Percentiles rank a stretch among this genome's conserved stretches.
Evolutionary conservation across 2,797 vertebrate genomes (phyloP).

Genomic region (Allenopithecus nigroviridis): DNA sequence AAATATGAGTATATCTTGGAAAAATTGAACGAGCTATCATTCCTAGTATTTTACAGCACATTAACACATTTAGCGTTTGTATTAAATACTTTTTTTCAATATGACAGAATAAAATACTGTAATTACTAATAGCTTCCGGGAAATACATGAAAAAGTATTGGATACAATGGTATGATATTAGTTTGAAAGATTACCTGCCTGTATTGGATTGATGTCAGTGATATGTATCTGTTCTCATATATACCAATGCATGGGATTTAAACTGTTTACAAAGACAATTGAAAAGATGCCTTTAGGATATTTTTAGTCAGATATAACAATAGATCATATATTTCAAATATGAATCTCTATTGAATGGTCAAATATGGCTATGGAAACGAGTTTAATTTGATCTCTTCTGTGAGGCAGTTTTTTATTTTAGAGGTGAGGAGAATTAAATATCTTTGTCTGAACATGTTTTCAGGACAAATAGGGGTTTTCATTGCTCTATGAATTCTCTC

Average conservation of each 20-base stretch:
- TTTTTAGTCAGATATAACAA: not conserved
- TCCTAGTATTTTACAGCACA: conserved; percentile 54
- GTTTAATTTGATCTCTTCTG: not conserved
- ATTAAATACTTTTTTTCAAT: conserved; percentile 64
- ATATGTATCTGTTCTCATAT: not conserved
- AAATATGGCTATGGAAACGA: not conserved
- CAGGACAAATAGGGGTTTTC: not conserved
- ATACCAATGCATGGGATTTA: not conserved
- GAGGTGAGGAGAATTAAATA: not conserved
- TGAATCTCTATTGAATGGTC: not conserved
- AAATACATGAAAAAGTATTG: not conserved
- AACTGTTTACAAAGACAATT: not conserved
- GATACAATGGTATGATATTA: not conserved
- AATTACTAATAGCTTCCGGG: conserved; percentile 31
- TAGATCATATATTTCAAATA: not conserved
- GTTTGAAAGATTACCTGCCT: conserved; percentile 32
- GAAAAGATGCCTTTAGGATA: not conserved
- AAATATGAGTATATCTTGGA: conserved; percentile 55
- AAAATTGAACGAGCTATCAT: conserved; percentile 67
- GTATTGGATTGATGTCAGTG: not conserved
- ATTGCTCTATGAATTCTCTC: not conserved
- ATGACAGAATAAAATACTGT: conserved; percentile 52
- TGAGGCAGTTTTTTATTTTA: not conserved
- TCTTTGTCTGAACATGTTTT: conserved; percentile 16
- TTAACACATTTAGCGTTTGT: conserved; percentile 43